Base-by-base conservation (phyloP, 2,888 invertebrate species). In the Dastarcus helophoroides region DNA sequence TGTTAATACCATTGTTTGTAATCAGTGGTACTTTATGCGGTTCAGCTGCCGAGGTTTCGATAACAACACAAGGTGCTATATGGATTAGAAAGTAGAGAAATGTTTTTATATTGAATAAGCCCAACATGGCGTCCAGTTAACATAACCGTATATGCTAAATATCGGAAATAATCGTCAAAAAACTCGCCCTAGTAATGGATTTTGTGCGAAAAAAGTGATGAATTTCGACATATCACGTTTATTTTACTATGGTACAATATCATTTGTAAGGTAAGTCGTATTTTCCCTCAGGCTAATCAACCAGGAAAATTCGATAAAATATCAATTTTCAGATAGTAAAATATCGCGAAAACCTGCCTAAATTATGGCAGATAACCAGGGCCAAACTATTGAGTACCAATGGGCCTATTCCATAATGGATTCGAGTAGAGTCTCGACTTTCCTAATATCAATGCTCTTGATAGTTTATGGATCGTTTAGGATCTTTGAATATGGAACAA, bases 381-480 rank as follows among this genome's bases (percentile, higher is more conserved):
- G 50, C 43, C 37, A 37, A 33, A 56, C 60, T 29, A 52, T 59
- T 36, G 79, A 79, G 58, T 75, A 77, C 58, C 78, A 79, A 56
- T 79, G 93, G 88, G 89, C 90, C 35, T 90, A 91, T 63, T 86
- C 88, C 61, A 84, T 94, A 60, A 89, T 95, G 83, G 95, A 95
- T 68, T 93, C 94, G 31, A 94, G 93, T 44, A 76, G 94, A 53
- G 86, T 95, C 39, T 94, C 93, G 31, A 95, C 94, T 48, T 95
- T 94, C 66, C 73, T 94, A 47, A 94, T 95, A 64, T 94, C 94
- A 47, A 94, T 95, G 73, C 74, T 94, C 50, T 75, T 95, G 44
- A 95, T 95, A 53, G 93, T 95, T 19, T 95, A 95, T 62, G 95
- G 94, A 51, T 93, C 93, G 60, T 95, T 94, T 67, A 83, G n/a